Base-by-base conservation (phyloP, 2,888 invertebrate species). In the Podabrus alpinus region DNA sequence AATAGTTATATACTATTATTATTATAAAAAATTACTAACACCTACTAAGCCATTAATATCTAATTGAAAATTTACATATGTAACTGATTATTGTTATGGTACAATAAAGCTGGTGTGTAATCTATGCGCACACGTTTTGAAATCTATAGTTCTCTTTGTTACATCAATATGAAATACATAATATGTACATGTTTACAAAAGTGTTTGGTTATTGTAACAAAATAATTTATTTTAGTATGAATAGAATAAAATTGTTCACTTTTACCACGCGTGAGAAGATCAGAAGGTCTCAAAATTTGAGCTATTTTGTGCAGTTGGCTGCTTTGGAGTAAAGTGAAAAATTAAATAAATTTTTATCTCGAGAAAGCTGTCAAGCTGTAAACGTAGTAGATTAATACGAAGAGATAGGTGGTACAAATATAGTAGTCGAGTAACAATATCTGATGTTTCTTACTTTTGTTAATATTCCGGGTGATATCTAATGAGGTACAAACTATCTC, bases 401-500 rank as follows among this genome's bases (percentile, higher is more conserved):
- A 45, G 29, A 45, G 29, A 45, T 45, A 45, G 29, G 29, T 45
- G 29, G 29, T 45, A 45, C 19, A 62, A 62, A 62, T 62, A 62
- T 61, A 62, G 62, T 72, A 72, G 72, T 70, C n/a, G n/a, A 72
- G 29, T 72, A 29, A 69, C 71, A 72, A 69, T 72, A 72, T 75
- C 72, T 61, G 72, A 75, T 75, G 74, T 74, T 73, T 74, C 71
- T 68, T 66, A 29, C 67, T 59, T 19, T 45, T 61, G 69, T 70
- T 75, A 73, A 76, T 76, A 76, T 77, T 77, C 68, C 59, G 71
- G 61, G 61, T 70, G 75, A 71, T 73, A 74, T 66, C 80, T 81
- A 81, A 81, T 81, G 80, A 81, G 78, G 72, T 79, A 81, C 80
- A 80, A 80, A 81, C 80, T 80, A 81, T 79, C 81, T 75, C 71